A percentile compares a stretch with the other conserved stretches of the same genome.
These are phyloP conservation scores for Euclidia mi DNA, from an alignment of 2,888 invertebrate genomes.

Conservation along the genomic window DNA sequence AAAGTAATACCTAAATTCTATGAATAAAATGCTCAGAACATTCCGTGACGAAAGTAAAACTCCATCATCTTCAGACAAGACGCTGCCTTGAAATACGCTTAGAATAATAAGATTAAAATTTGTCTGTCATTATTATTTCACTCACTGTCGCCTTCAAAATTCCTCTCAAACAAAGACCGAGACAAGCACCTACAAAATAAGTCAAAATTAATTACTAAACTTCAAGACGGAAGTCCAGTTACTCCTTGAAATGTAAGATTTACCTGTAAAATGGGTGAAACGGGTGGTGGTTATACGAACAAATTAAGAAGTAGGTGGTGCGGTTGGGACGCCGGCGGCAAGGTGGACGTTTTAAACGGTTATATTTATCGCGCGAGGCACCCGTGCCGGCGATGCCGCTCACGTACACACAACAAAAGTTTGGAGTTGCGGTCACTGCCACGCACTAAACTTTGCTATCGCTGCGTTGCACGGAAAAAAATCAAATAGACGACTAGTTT, in stretches of 20 bases:
- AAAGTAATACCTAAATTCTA: too few relatives aligned
- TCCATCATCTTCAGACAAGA: too few relatives aligned
- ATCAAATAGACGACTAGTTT: too few relatives aligned
- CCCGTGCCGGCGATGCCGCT: slow-evolving; percentile 50
- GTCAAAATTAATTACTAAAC: slow-evolving; percentile 21
- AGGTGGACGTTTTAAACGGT: slow-evolving; percentile 49
- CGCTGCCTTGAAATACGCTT: neutral
- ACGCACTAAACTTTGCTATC: slow-evolving; percentile 31
- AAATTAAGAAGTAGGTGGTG: slow-evolving; percentile 65
- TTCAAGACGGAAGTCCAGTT: slow-evolving; percentile 6
- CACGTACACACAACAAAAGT: slow-evolving; percentile 61
- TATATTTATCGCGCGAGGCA: slow-evolving; percentile 58
- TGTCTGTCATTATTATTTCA: neutral
- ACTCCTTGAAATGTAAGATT: slow-evolving; percentile 26
- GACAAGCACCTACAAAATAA: slow-evolving; percentile 5
- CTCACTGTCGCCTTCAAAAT: neutral
- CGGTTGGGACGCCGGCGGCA: slow-evolving; percentile 19
- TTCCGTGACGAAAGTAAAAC: too few relatives aligned
- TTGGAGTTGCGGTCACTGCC: slow-evolving; percentile 40
- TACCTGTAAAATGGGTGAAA: slow-evolving; percentile 57
- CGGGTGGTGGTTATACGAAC: slow-evolving; percentile 57
- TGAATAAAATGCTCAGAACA: too few relatives aligned
- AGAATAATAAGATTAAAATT: neutral
- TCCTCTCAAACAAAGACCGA: slow-evolving; percentile 1
- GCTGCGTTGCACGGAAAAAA: slow-evolving; percentile 5